Base-by-base conservation (phyloP, 2,113 vertebrate species). In the Pithys albifrons region DNA sequence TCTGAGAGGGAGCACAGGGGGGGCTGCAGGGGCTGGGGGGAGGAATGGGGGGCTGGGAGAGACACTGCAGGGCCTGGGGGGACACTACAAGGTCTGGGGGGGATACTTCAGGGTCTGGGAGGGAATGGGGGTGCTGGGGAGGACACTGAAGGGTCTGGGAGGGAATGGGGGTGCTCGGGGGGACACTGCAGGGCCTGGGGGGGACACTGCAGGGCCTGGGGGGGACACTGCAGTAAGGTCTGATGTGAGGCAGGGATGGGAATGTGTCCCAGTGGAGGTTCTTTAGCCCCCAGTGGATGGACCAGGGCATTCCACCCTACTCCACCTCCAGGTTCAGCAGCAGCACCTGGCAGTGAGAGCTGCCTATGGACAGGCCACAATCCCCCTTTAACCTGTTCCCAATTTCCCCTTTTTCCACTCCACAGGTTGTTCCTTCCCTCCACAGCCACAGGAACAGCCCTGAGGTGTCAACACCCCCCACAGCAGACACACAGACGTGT, bases 361-460 rank as follows among this genome's bases (percentile, higher is more conserved):
- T 25, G 33, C 23, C 78, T 7, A 6, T 23, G 27, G 27, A 35
- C 5, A 45, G 10, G 46, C 51, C 45, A 49, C 3, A 19, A 57
- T 29, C 19, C 65, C 37, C 43, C 79, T 79, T 41, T 10, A 6
- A 58, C 45, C 92, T 41, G 7, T 2, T 67, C 51, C 3, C 81
- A 59, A 54, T 71, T 12, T 51, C 43, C 74, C 31, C 10, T 6
- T 43, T 8, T 45, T 41, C 20, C 52, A 25, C 43, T 43, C 7
- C 54, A 13, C 71, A 49, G 66, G 46, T 29, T 0, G 4, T 9
- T 41, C 49, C 85, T 58, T 28, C 45, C 11, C 15, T 61, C 70
- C 31, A 6, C 3, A 0, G 45, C 57, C 13, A 5, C 3, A 2
- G 1, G 55, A 67, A 19, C 12, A 55, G 48, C 55, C 29, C 64